Percentiles rank a stretch among this genome's conserved stretches.
These are phyloP conservation scores for Andricus grossulariae DNA, from an alignment of 1,140 invertebrate genomes.

Conservation along the genomic window DNA sequence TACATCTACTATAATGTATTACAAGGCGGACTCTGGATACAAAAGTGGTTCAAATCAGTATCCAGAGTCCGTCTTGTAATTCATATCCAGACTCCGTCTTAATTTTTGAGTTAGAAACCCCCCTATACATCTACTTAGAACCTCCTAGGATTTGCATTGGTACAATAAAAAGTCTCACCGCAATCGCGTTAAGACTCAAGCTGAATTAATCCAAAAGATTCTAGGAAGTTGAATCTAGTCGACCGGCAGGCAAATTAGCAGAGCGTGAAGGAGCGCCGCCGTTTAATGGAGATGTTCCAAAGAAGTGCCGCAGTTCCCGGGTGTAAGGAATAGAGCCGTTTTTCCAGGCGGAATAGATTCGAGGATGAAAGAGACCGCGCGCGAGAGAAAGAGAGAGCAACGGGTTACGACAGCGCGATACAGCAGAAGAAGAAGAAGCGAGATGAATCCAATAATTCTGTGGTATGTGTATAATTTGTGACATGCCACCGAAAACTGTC, in stretches of 20 bases:
- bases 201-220: conserved; percentile 7
- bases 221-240: conserved; percentile 14
- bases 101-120: too few relatives aligned
- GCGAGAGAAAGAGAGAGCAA: background rate
- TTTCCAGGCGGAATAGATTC: conserved; percentile 15
- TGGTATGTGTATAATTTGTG: conserved; percentile 26
- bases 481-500: conserved; percentile 17
- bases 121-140: too few relatives aligned
- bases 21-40: too few relatives aligned
- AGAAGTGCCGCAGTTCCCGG: background rate
- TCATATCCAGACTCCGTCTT: too few relatives aligned
- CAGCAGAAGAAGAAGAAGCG: conserved; percentile 10
- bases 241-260: conserved; percentile 23
- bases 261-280: background rate
- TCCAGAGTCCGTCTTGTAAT: too few relatives aligned
- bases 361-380: conserved; percentile 8
- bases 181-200: background rate
- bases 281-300: conserved; percentile 22
- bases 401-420: background rate
- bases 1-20: too few relatives aligned
- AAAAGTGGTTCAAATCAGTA: too few relatives aligned
- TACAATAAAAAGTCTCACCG: too few relatives aligned
- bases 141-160: too few relatives aligned
- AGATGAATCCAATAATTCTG: conserved; percentile 23
- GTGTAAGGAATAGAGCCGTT: conserved; percentile 25